Conservation (phyloP, 2,113 vertebrate genomes). For the Percopsis transmontana region DNA sequence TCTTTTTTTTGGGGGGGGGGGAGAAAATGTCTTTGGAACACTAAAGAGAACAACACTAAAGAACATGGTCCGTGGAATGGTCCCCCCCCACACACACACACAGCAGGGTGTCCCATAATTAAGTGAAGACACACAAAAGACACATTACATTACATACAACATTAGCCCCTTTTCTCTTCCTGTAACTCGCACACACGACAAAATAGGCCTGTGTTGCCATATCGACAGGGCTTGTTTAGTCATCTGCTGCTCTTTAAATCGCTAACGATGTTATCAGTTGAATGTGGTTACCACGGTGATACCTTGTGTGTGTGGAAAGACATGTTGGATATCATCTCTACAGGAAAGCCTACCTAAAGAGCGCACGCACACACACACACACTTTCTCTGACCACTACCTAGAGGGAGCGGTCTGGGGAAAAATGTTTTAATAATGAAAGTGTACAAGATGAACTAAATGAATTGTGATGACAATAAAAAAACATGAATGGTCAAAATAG, state of each 20-base stretch:
- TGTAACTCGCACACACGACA: slow-evolving; percentile 53
- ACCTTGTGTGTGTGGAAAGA: slow-evolving; percentile 63
- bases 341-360: slow-evolving; percentile 17
- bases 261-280: slow-evolving; percentile 77
- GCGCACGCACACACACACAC: slow-evolving; percentile 29
- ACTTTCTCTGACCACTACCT: slow-evolving; percentile 40
- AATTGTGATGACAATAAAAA: too few relatives aligned
- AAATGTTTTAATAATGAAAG: too few relatives aligned
- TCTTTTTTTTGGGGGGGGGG: too few relatives aligned
- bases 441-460: too few relatives aligned
- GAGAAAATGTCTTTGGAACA: too few relatives aligned
- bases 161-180: too few relatives aligned
- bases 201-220: slow-evolving; percentile 79
- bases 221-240: slow-evolving; percentile 79
- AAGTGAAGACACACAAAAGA: slow-evolving; percentile 20
- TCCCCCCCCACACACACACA: slow-evolving; percentile 31
- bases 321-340: slow-evolving; percentile 37
- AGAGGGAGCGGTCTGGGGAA: too few relatives aligned
- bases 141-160: too few relatives aligned
- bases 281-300: slow-evolving; percentile 80
- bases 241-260: slow-evolving; percentile 76
- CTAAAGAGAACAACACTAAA: too few relatives aligned
- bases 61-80: slow-evolving; percentile 22
- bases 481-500: too few relatives aligned
- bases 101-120: too few relatives aligned